phyloP scores from a whole-genome alignment of 1,140 invertebrate genomes.

The Venturia canescens region DNA sequence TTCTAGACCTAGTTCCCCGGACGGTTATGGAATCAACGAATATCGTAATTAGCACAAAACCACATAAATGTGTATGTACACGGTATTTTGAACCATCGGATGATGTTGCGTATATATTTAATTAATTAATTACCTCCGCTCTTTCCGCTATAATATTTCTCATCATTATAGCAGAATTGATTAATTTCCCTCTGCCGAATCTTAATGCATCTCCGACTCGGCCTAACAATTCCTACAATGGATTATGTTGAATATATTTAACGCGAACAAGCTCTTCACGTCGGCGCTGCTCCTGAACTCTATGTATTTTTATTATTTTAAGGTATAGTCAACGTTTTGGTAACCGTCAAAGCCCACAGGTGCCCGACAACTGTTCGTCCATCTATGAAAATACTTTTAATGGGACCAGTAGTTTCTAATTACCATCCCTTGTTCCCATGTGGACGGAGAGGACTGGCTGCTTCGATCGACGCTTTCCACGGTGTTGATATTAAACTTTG shows the following conservation, averaged over 20 bases:
- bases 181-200: slow-evolving; percentile 71
- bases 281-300: not conserved
- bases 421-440: slow-evolving; percentile 65
- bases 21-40: not conserved
- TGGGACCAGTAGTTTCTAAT: slow-evolving; percentile 41
- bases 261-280: not conserved
- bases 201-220: slow-evolving; percentile 69
- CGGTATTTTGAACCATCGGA: not conserved
- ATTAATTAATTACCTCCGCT: slow-evolving; percentile 69
- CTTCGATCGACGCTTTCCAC: slow-evolving; percentile 36
- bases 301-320: slow-evolving; percentile 9
- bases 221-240: slow-evolving; percentile 73
- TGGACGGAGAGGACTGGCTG: slow-evolving; percentile 49
- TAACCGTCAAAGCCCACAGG: not conserved
- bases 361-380: not conserved
- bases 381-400: not conserved
- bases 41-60: slow-evolving; percentile 13
- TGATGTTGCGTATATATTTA: not conserved
- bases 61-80: slow-evolving; percentile 7
- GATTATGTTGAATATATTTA: slow-evolving; percentile 41
- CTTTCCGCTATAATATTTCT: slow-evolving; percentile 70
- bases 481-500: slow-evolving; percentile 59
- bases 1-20: not conserved
- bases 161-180: slow-evolving; percentile 70
- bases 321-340: slow-evolving; percentile 10